Evolutionary conservation across 1,140 invertebrate genomes (phyloP).

Genomic region (Potamilus streckersoni): DNA sequence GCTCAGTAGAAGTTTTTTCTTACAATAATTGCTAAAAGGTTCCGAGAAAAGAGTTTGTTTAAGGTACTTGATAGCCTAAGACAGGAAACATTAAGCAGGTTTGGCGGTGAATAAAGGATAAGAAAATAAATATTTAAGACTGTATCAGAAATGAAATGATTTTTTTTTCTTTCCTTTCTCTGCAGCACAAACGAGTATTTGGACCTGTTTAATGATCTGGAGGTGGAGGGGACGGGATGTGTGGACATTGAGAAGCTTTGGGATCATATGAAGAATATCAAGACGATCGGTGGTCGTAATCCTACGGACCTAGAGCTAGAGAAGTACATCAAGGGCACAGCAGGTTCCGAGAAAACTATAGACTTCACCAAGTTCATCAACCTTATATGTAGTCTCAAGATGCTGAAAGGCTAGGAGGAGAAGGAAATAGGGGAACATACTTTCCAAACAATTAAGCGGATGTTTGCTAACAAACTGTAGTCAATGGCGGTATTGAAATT

Average conservation of each 20-base stretch:
- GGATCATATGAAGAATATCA: slow-evolving; percentile 40
- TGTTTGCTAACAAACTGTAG: too few species aligned
- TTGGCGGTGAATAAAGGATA: too few species aligned
- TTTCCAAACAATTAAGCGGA: too few species aligned
- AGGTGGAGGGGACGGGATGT: slow-evolving; percentile 49
- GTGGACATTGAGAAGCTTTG: slow-evolving; percentile 45
- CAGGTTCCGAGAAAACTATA: too few species aligned
- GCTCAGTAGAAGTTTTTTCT: not conserved
- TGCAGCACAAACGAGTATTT: slow-evolving; percentile 51
- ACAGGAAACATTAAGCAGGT: too few species aligned
- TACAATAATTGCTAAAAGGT: not conserved
- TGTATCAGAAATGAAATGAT: slow-evolving; percentile 9
- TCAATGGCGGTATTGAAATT: too few species aligned
- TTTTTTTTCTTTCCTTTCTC: slow-evolving; percentile 12
- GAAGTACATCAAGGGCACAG: too few species aligned
- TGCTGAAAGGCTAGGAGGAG: too few species aligned
- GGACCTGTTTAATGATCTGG: slow-evolving; percentile 51
- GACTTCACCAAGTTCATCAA: too few species aligned
- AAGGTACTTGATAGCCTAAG: not conserved
- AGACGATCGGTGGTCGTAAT: slow-evolving; percentile 44
- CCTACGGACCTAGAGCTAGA: slow-evolving; percentile 4
- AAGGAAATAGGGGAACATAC: too few species aligned
- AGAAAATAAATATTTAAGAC: not conserved
- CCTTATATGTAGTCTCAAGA: too few species aligned
- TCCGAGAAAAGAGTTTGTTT: not conserved